phyloP scores from a whole-genome alignment of 2,797 vertebrate genomes.

The Oophaga sylvatica region DNA sequence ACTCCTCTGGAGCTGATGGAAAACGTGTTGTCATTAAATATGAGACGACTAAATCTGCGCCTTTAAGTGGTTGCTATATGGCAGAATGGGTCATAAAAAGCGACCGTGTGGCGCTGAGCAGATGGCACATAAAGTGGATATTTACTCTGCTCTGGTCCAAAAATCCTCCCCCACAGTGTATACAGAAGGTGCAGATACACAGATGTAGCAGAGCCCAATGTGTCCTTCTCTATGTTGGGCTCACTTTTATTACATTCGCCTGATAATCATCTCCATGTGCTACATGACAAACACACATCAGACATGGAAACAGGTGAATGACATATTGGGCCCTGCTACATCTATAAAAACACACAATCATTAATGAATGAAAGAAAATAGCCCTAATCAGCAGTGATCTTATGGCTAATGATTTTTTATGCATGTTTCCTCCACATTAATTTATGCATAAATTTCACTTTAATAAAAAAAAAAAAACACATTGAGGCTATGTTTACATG shows the following conservation, averaged over 20 bases:
- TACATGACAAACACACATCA: not conserved
- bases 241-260: no score
- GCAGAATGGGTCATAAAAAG: conserved; percentile 25
- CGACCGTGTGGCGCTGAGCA: not conserved
- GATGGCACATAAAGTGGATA: conserved; percentile 27
- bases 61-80: conserved; percentile 14
- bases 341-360: not conserved
- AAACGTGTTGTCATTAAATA: not conserved
- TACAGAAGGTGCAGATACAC: not conserved
- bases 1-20: not conserved
- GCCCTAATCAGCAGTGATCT: not conserved
- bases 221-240: not conserved
- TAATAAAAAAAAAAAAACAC: no score
- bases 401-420: no score
- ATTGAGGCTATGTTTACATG: no score
- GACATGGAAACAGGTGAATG: not conserved
- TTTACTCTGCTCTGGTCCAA: conserved; percentile 6
- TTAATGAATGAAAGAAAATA: not conserved
- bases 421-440: no score
- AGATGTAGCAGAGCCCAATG: not conserved
- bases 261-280: not conserved
- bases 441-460: no score
- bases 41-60: not conserved
- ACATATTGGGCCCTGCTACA: not conserved
- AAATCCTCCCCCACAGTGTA: not conserved